phyloP scores from a whole-genome alignment of 2,797 vertebrate species.

The Acanthornis magna region DNA sequence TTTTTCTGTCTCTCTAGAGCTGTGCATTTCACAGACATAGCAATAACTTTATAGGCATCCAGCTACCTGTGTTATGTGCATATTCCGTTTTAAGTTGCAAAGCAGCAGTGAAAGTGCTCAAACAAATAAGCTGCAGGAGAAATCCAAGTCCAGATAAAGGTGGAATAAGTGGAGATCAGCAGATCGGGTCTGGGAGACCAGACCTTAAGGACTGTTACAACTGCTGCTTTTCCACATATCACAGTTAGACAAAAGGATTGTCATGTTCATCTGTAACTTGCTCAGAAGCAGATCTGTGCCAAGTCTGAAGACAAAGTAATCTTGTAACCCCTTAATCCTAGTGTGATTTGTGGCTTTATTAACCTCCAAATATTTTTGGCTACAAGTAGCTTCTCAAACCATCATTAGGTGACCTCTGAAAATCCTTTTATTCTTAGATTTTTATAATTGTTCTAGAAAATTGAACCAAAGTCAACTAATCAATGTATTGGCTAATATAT shows the following conservation, averaged over 20 bases:
- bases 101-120: not conserved
- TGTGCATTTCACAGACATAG: not conserved
- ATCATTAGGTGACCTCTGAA: not conserved
- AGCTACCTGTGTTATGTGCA: rapidly evolving
- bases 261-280: not conserved
- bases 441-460: not conserved
- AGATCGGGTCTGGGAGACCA: not conserved
- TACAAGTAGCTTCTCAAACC: not conserved
- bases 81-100: not conserved
- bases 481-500: not conserved
- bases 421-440: not conserved
- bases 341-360: not conserved
- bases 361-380: not conserved
- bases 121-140: not conserved
- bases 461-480: not conserved
- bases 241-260: not conserved
- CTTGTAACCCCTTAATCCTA: not conserved
- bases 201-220: not conserved
- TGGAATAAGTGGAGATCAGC: not conserved
- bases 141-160: not conserved
- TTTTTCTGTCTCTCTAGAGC: not conserved
- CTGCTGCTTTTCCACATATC: not conserved
- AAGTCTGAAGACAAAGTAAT: not conserved
- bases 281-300: not conserved
- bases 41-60: not conserved